Base-by-base conservation (phyloP, 2,888 invertebrate genomes). In the Tachina grossa region DNA sequence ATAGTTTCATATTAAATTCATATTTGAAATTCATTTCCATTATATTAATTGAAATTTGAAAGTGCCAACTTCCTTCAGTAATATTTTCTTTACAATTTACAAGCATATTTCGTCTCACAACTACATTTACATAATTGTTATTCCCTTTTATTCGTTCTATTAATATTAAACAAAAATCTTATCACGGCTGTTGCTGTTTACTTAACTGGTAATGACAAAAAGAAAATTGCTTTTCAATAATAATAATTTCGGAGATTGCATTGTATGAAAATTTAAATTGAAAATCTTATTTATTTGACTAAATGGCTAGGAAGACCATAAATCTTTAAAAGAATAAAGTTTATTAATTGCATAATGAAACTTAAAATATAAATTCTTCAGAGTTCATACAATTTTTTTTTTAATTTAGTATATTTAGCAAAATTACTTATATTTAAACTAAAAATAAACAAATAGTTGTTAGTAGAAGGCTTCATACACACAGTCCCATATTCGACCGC, bases 1-100 rank as follows among this genome's bases (percentile, higher is more conserved):
- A 59, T 9, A n/a, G 41, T 19, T 47, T 63, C 10, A 16, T n/a
- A 63, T 31, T 53, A 65, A 63, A 61, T 78, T 41, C 43, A 59
- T 45, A 22, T 68, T 59, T 13, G 41, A 68, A 77, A 77, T 51
- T 78, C 77, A 83, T 68, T 77, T 77, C 57, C 71, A 77, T 72
- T 19, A n/a, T 45, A 41, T 57, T 51, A 83, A 77, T 83, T 83
- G 71, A 77, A 72, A 66, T 68, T 45, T 66, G 2, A 72, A 51
- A 47, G 55, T 45, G 14, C 57, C n/a, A 59, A 49, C 22, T 45
- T 53, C 19, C 53, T n/a, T 19, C 22, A 43, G 3, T 10, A 31
- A 13, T 68, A n/a, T 19, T 68, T 19, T 68, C 31, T 57, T 77
- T 68, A 39, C 9, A 11, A 68, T 61, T 66, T 1, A 55, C 22